These are phyloP conservation scores for Escarpia spicata DNA, from an alignment of 2,888 invertebrate species.

Conservation along the genomic window DNA sequence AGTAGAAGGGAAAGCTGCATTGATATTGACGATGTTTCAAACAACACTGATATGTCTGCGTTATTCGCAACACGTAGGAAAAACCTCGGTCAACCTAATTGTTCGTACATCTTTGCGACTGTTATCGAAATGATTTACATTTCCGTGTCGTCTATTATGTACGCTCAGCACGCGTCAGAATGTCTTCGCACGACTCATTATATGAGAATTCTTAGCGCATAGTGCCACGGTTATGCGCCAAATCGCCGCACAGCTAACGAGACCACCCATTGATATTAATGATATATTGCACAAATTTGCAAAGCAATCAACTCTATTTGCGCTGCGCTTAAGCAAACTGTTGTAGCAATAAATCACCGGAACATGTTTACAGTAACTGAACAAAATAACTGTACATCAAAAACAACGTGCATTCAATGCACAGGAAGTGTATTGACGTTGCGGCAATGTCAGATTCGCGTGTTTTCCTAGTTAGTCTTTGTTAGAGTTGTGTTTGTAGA, in stretches of 20 bases:
- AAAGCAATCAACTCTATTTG: neutral
- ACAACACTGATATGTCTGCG: neutral
- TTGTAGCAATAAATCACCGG: neutral
- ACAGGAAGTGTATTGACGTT: neutral
- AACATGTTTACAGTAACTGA: neutral
- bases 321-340: neutral
- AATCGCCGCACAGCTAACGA: neutral
- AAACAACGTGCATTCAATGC: neutral
- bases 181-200: neutral
- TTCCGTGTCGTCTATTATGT: neutral
- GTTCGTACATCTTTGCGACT: neutral
- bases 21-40: neutral
- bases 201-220: neutral
- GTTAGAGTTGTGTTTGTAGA: neutral
- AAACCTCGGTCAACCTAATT: neutral
- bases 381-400: neutral
- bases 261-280: neutral
- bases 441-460: neutral
- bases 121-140: conserved; percentile 16
- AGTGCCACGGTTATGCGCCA: neutral
- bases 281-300: neutral
- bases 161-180: neutral
- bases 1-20: neutral
- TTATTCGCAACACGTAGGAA: neutral
- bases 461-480: neutral